Evolutionary conservation across 1,140 invertebrate species (phyloP), one percentile per base, ranked within the genome.

Genomic region (Cotesia chilonis): DNA sequence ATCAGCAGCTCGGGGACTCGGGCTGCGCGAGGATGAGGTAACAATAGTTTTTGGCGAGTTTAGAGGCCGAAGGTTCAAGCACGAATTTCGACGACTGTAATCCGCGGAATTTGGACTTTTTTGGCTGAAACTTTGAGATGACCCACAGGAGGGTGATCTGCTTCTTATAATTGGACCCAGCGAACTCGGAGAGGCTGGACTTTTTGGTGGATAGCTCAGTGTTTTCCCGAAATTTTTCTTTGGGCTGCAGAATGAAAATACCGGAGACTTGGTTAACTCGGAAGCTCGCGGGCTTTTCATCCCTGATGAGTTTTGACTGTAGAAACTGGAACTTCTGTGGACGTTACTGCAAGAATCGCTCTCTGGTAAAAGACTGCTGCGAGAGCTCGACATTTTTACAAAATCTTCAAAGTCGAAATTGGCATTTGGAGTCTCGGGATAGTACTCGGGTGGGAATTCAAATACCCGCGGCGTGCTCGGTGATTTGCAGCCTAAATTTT

Each of bases 341-440:
- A 37, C 47, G 65, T 54, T 9, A 28, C 36, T 54, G 47, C 54
- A 72, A 38, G 5, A 74, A 68, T 17, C 7, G 12, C 20, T 78
- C 59, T 72, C 67, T 4, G 69, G 57, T 36, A 74, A 59, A 14
- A 68, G 59, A 59, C 57, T 71, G 41, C 47, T 69, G 4, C 69
- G 69, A 17, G 73, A 74, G 14, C 61, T 66, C 1, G 36, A 68
- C 17, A 65, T 41, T 57, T 69, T 67, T 1, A 71, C 74, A 57
- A 82, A 83, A 63, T 76, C 76, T 5, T 82, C 80, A 64, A 81
- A 84, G 35, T 83, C 81, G 38, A 82, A 84, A 38, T 80, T 83
- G 3, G 75, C 78, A 54, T 81, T 82, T 0, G 78, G 77, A 0
- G 81, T 81, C 38, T 82, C 78, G 7, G 80, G 75, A 36, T 74